Evolutionary conservation across 2,797 vertebrate genomes (phyloP).

Genomic region (Muraenolepis orangiensis): DNA sequence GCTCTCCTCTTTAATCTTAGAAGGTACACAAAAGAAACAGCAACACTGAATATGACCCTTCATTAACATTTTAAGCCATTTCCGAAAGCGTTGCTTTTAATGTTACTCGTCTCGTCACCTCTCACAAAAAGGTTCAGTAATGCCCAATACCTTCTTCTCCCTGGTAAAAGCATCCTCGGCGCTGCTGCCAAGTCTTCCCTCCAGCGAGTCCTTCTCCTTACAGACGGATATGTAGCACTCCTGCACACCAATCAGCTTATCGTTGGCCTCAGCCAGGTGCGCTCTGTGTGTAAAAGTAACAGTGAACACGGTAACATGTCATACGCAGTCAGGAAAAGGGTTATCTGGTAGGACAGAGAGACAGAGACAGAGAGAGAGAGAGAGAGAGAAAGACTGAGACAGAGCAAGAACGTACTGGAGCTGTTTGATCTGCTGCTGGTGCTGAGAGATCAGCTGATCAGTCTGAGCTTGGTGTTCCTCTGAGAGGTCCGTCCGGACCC

Average conservation of each 20-base stretch:
- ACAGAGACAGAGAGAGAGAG: background rate
- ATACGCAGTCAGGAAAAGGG: background rate
- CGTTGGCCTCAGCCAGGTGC: constrained; percentile 76
- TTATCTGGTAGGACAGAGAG: background rate
- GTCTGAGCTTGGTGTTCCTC: constrained; percentile 72
- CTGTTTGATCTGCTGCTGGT: constrained; percentile 73
- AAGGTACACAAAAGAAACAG: constrained; percentile 14
- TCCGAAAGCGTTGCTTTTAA: background rate
- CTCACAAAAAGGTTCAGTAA: background rate
- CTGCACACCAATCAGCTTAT: constrained; percentile 83
- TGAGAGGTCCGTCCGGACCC: constrained; percentile 76
- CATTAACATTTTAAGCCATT: background rate
- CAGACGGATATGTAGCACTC: constrained; percentile 92
- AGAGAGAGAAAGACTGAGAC: background rate
- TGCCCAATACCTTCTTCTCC: constrained; percentile 75
- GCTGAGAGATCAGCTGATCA: constrained; percentile 69
- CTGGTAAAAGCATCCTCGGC: constrained; percentile 64
- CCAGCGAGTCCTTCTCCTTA: constrained; percentile 84
- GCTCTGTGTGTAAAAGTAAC: constrained; percentile 64
- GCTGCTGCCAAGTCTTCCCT: constrained; percentile 64
- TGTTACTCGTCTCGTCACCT: background rate
- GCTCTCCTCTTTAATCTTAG: constrained; percentile 68
- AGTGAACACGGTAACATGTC: background rate
- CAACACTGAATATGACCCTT: background rate
- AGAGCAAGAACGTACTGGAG: constrained; percentile 75